phyloP scores from a whole-genome alignment of 2,797 vertebrate genomes.

The Streptopelia turtur region DNA sequence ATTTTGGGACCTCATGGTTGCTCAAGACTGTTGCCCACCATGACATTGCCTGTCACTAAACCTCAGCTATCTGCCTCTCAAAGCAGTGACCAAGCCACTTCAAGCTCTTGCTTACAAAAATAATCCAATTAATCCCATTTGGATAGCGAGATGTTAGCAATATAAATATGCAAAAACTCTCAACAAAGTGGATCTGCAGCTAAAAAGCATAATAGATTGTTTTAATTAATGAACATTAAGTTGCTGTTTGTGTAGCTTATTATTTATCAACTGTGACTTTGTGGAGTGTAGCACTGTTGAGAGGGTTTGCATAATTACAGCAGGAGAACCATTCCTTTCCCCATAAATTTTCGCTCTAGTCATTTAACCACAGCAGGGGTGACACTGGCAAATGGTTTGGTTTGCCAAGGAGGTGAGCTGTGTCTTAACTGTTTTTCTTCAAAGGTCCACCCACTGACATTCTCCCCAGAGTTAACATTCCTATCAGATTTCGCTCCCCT shows the following conservation, averaged over 20 bases:
- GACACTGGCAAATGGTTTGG: neutral
- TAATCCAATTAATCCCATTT: neutral
- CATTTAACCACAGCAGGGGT: conserved; percentile 17
- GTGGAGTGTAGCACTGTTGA: conserved; percentile 5
- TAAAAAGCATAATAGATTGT: conserved; percentile 6
- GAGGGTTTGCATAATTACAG: conserved; percentile 54
- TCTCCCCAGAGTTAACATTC: neutral
- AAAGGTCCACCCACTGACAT: neutral
- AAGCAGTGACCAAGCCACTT: neutral
- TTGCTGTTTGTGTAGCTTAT: conserved; percentile 18
- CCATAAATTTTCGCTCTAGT: neutral
- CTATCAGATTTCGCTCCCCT: neutral
- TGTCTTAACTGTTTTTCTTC: neutral
- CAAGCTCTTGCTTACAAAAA: neutral
- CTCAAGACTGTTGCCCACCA: neutral
- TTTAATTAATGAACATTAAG: conserved; percentile 36
- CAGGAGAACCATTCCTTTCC: conserved; percentile 1
- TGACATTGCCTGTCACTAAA: neutral
- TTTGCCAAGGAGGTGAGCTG: neutral
- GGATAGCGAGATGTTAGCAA: neutral
- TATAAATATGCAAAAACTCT: conserved; percentile 8
- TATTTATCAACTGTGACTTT: conserved; percentile 60
- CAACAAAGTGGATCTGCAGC: conserved; percentile 14
- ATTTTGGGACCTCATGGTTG: neutral
- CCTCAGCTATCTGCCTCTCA: neutral